Conservation (phyloP, 2,113 vertebrate species). For the Enhydra lutris region DNA sequence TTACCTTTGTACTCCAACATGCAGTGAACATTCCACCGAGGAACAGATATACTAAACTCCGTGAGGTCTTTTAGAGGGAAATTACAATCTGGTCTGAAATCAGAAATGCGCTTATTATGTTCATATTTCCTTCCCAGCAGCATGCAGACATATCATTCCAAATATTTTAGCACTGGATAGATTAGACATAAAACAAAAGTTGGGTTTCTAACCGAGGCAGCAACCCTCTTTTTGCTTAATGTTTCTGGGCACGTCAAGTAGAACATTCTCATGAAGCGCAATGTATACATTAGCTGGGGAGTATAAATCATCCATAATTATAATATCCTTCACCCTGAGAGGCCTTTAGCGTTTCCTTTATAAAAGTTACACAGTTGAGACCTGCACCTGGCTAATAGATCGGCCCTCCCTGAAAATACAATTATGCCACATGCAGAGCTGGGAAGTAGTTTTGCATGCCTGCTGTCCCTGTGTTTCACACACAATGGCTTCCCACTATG, state of each 20-base stretch:
- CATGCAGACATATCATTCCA: not conserved
- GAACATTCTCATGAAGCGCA: slow-evolving; percentile 22
- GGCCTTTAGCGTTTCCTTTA: slow-evolving; percentile 67
- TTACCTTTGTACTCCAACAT: not conserved
- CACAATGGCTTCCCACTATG: slow-evolving; percentile 13
- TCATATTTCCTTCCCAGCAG: slow-evolving; percentile 50
- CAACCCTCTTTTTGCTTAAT: slow-evolving; percentile 55
- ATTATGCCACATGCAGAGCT: slow-evolving; percentile 76
- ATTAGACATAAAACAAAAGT: slow-evolving; percentile 47
- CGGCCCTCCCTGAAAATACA: slow-evolving; percentile 74
- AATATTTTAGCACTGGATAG: slow-evolving; percentile 51
- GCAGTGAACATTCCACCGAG: not conserved
- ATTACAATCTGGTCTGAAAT: slow-evolving; percentile 42
- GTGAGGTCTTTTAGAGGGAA: slow-evolving; percentile 50
- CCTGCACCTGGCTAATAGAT: slow-evolving; percentile 66
- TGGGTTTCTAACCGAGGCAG: not conserved
- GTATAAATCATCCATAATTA: slow-evolving; percentile 68
- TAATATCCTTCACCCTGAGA: slow-evolving; percentile 63
- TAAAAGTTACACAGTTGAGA: slow-evolving; percentile 66
- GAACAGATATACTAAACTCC: slow-evolving; percentile 47
- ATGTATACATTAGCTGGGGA: slow-evolving; percentile 13
- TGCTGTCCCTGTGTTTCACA: slow-evolving; percentile 27
- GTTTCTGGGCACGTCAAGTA: slow-evolving; percentile 54
- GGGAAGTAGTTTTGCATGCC: slow-evolving; percentile 58
- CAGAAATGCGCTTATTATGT: slow-evolving; percentile 50